phyloP scores from a whole-genome alignment of 2,888 invertebrate genomes.

The Ptilodon capucinus region DNA sequence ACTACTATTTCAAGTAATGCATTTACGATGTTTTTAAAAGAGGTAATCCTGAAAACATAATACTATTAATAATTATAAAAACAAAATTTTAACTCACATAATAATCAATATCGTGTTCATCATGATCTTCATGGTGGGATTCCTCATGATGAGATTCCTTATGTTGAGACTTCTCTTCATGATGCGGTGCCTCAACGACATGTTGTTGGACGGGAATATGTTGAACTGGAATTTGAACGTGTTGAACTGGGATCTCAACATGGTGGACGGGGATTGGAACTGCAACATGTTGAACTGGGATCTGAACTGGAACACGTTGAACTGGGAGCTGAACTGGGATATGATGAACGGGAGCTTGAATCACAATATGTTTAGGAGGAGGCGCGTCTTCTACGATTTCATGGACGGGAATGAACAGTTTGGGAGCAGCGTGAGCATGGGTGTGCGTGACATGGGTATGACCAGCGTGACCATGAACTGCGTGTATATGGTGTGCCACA shows the following conservation, averaged over 20 bases:
- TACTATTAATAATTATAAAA: not conserved
- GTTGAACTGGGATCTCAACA: constrained; percentile 10
- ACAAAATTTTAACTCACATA: constrained; percentile 43
- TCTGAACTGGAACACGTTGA: not conserved
- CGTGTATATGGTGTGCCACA: constrained; percentile 10
- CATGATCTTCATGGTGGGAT: constrained; percentile 34
- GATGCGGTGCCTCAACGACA: constrained; percentile 11
- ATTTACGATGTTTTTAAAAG: too few species aligned
- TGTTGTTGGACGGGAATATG: constrained; percentile 3
- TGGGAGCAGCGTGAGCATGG: constrained; percentile 24
- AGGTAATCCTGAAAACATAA: too few species aligned
- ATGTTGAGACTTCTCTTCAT: constrained; percentile 27
- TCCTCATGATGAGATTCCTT: constrained; percentile 26
- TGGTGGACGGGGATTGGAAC: constrained; percentile 9
- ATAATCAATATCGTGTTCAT: constrained; percentile 47
- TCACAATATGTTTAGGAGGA: constrained; percentile 28
- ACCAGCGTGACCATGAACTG: constrained; percentile 24
- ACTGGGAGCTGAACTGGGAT: not conserved
- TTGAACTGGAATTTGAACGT: constrained; percentile 6
- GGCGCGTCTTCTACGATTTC: constrained; percentile 31
- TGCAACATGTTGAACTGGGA: constrained; percentile 9
- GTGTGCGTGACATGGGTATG: constrained; percentile 16
- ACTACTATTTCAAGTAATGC: too few species aligned
- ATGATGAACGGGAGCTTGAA: constrained; percentile 14
- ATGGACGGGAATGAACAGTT: constrained; percentile 32